Base-by-base conservation (phyloP, 2,113 vertebrate genomes). In the Corvus moneduloides region DNA sequence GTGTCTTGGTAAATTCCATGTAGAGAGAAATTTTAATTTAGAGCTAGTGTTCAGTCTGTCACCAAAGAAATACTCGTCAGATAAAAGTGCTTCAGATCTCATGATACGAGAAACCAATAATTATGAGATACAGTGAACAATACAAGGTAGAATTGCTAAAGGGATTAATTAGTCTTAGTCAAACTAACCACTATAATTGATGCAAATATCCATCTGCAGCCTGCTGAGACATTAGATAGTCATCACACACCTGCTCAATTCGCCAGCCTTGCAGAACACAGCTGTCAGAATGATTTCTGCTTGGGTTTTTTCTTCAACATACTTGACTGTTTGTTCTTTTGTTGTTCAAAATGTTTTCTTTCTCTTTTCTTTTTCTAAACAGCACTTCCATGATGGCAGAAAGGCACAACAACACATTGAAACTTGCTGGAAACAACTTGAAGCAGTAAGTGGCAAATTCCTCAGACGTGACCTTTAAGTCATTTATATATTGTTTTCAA, bases 401-500 rank as follows among this genome's bases (percentile, higher is more conserved):
- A 99, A 99, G 92, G 99, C 99, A 13, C 99, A 99, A 96, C 99
- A 99, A 54, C 98, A 99, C 69, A 98, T 99, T 9, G 99, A 99
- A 96, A 99, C 98, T 54, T 99, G 98, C 91, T 99, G 99, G 99
- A 99, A 99, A 95, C 99, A 99, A 92, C 98, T 99, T 30, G 99
- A 99, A 96, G 96, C 98, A 6, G 99, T 99, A 97, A 98, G 99
- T 98, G 49, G 84, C 66, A 73, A 58, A n/a, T 75, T 71, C 41
- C 80, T 56, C 37, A 73, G 48, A 84, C 49, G 52, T 55, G 56
- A 51, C 11, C 6, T 75, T 86, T 26, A 67, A 75, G 33, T 16
- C 0, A 2, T 67, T 74, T 81, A 52, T 77, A 11, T 37, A 3
- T n/a, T 63, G 13, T 84, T 84, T 67, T 92, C 13, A 4, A 49